Conservation (phyloP, 2,113 vertebrate species). For the Corvus cornix region DNA sequence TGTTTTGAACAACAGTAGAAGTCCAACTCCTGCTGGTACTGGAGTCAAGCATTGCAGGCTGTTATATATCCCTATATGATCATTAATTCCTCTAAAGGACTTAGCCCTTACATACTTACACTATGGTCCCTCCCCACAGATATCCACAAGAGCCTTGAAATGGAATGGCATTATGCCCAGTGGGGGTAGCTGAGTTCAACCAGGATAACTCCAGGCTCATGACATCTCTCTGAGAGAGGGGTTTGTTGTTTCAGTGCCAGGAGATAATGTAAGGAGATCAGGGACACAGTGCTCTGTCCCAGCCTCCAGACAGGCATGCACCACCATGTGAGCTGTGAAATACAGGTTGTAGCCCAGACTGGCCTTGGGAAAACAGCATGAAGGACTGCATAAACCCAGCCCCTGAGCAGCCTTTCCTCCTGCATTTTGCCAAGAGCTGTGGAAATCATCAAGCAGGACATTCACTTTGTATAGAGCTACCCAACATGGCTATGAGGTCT, state of each 20-base stretch:
- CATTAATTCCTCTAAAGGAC: background rate
- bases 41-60: background rate
- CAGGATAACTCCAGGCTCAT: background rate
- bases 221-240: background rate
- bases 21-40: background rate
- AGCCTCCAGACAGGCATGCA: background rate
- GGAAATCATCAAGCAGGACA: background rate
- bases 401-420: background rate
- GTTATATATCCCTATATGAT: rapidly evolving
- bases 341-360: background rate
- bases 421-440: background rate
- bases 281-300: rapidly evolving
- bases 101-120: background rate
- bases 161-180: background rate
- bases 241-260: background rate
- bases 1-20: background rate
- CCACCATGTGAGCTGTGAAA: background rate
- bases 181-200: background rate
- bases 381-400: background rate
- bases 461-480: background rate
- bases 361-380: background rate
- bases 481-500: background rate
- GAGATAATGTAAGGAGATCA: background rate
- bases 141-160: background rate
- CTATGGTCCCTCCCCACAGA: background rate